Evolutionary conservation across 2,113 vertebrate genomes (phyloP), one percentile per base, ranked within the genome.

Genomic region (Paramisgurnus dabryanus): DNA sequence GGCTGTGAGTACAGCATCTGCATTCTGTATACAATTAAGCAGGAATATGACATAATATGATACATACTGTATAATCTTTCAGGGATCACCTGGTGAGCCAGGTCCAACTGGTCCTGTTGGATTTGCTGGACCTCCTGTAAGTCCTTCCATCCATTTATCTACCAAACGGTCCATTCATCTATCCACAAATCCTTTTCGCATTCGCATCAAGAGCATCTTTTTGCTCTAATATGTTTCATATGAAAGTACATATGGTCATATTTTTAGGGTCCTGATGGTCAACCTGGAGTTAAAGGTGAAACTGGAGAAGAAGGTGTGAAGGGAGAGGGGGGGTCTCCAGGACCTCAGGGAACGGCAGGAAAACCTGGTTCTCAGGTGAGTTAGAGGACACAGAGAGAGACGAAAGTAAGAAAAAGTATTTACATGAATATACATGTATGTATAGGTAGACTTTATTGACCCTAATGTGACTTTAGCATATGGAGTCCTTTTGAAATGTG

Each of bases 231-330:
- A 34, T 34, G 27, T 34, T 34, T 68, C 8, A 5, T 45, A 0
- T 7, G 49, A 0, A 61, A 50, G 6, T 57, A 15, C 22, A 4
- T 17, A 17, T 60, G n/a, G n/a, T 2, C 13, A 13, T 34, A 5
- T 70, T 80, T 79, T 39, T 55, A 99, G 98, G 97, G 98, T 49
- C 88, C 91, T 72, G 97, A 99, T 84, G 98, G 97, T 83, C 97
- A 99, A 61, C 95, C 97, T 39, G 98, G 98, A 66, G 94, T 94
- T 7, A 99, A 99, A 93, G 98, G 98, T 82, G 97, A 98, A 79
- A 89, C 94, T 43, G 98, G 98, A 66, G 97, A 98, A 83, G 90
- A 91, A 58, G 98, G 98, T 4, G 94, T 90, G 80, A 99, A 98
- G 84, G 98, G 98, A 84, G 96, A 99, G 84, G 89, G 91, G 66